Conservation (phyloP, 2,113 vertebrate genomes). For the Rostratula benghalensis region DNA sequence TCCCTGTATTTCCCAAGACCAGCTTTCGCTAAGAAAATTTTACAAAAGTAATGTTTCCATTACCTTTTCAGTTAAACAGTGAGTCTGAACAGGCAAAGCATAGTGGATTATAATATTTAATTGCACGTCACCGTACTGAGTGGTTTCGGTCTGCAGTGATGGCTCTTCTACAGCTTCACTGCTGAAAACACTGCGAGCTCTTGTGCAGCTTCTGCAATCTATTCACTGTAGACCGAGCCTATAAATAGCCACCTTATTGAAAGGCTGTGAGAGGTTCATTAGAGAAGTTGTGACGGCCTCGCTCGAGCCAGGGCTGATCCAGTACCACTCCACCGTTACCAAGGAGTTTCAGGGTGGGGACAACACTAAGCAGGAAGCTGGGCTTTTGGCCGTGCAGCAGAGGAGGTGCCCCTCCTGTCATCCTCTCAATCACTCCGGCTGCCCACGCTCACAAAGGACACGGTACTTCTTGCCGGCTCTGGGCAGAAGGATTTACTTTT, state of each 20-base stretch:
- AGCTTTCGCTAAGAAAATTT: not conserved
- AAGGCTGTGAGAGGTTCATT: constrained; percentile 19
- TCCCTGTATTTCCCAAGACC: not conserved
- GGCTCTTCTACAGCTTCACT: not conserved
- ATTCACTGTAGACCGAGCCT: not conserved
- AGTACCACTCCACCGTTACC: not conserved
- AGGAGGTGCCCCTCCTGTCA: not conserved
- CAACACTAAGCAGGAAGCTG: not conserved
- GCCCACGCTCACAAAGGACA: not conserved
- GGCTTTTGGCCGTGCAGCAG: not conserved
- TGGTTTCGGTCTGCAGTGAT: not conserved
- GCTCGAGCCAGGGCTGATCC: not conserved
- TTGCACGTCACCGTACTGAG: not conserved
- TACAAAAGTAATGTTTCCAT: not conserved
- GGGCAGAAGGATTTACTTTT: not conserved
- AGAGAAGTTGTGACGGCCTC: constrained; percentile 1
- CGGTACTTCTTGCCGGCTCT: not conserved
- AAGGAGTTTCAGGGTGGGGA: not conserved
- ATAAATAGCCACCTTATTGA: constrained; percentile 38
- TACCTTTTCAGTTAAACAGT: constrained; percentile 2
- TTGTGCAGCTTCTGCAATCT: constrained; percentile 24
- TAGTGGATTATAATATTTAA: not conserved
- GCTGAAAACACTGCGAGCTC: constrained; percentile 14
- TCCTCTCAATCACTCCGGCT: fast-evolving
- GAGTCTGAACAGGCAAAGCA: not conserved